Evolutionary conservation across 2,797 vertebrate species (phyloP), one percentile per base, ranked within the genome.

Genomic region (Leptatherina wallacei): DNA sequence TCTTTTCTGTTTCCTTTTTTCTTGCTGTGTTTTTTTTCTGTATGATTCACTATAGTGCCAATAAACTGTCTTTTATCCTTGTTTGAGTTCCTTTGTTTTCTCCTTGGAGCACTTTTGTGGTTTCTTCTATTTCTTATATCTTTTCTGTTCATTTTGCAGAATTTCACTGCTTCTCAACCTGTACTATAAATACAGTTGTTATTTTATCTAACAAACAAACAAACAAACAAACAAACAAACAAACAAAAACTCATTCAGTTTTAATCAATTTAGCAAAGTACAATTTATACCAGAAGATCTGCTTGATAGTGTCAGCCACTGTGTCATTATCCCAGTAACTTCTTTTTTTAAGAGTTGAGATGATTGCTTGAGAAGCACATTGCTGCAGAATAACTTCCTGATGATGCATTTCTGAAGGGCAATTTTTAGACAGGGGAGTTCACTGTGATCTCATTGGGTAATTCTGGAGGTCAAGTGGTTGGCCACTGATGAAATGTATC

Each of bases 1-100:
- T 85, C 30, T 82, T 81, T 77, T 81, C 36, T 82, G 80, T 83
- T 85, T 85, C 73, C 35, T 81, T 81, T 84, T 84, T 85, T 82
- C 75, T 89, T 77, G 90, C 81, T 95, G 90, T 95, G 88, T 93
- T 90, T 91, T 92, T 93, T 94, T 93, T 90, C 95, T 97, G 92
- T 96, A 94, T 90, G 93, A 93, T 92, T 92, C 86, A 95, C 94
- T 93, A 92, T 95, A 93, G 88, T 95, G 86, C 88, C 91, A 99
- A 97, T 99, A 99, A 98, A 94, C 86, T 86, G 79, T 90, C 74
- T 92, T 95, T 91, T 94, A 92, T 95, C 95, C 94, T 91, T 92
- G 90, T 89, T 91, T 92, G 82, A 61, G 88, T 93, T 91, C 75
- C 83, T 88, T 93, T 77, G 74, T 88, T 85, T 90, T 79, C 30